phyloP scores from a whole-genome alignment of 2,888 invertebrate genomes.

The Callinectes sapidus region DNA sequence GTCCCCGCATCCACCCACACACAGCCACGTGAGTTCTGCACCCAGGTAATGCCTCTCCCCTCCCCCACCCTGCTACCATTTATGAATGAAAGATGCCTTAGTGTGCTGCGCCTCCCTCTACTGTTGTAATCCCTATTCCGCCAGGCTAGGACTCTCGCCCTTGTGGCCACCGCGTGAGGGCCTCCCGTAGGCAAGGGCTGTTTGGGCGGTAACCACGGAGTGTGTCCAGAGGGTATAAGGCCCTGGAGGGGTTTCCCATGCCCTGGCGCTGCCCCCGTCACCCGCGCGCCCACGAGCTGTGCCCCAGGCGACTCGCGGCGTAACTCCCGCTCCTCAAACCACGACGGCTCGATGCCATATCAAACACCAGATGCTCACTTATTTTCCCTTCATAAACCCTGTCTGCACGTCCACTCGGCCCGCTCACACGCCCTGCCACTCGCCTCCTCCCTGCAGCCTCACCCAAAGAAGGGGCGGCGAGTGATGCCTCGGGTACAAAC shows the following conservation, averaged over 20 bases:
- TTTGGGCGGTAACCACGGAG: slow-evolving; percentile 34
- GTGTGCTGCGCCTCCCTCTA: slow-evolving; percentile 4
- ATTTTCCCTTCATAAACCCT: background rate
- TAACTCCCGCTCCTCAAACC: slow-evolving; percentile 39
- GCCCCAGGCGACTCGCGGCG: slow-evolving; percentile 39
- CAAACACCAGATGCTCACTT: background rate
- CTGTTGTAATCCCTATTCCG: background rate
- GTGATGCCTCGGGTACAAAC: background rate
- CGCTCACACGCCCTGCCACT: background rate
- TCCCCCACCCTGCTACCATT: slow-evolving; percentile 36
- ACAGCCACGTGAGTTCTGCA: slow-evolving; percentile 48
- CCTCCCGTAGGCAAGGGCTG: background rate
- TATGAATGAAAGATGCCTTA: slow-evolving; percentile 59
- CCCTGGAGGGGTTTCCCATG: slow-evolving; percentile 58
- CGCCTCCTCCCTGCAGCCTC: background rate
- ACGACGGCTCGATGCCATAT: background rate
- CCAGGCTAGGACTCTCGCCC: background rate
- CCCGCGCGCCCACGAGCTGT: slow-evolving; percentile 58
- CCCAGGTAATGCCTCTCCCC: slow-evolving; percentile 9
- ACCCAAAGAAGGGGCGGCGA: background rate
- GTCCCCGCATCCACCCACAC: slow-evolving; percentile 6
- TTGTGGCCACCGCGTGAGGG: background rate
- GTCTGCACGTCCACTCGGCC: background rate
- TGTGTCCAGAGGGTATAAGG: slow-evolving; percentile 47
- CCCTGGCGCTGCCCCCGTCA: slow-evolving; percentile 54